These are phyloP conservation scores for Telmatherina bonti DNA, from an alignment of 2,797 vertebrate genomes.

Conservation along the genomic window DNA sequence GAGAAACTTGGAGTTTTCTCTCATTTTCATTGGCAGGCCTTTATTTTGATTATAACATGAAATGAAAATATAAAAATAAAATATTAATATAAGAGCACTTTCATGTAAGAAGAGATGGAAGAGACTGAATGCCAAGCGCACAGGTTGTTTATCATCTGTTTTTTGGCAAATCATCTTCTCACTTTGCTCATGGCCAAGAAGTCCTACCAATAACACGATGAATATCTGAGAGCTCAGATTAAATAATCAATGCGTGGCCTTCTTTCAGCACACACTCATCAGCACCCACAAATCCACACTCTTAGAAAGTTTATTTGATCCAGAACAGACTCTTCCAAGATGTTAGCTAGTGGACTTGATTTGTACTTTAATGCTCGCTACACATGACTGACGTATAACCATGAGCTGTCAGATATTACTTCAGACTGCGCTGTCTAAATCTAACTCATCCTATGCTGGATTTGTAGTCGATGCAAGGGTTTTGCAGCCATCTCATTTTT, in stretches of 20 bases:
- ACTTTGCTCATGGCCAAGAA: constrained; percentile 1
- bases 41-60: background rate
- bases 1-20: background rate
- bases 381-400: background rate
- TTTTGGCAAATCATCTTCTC: background rate
- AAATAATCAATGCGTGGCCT: constrained; percentile 7
- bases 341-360: constrained; percentile 5
- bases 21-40: background rate
- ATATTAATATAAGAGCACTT: background rate
- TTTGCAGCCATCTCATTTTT: background rate
- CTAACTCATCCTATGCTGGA: constrained; percentile 13
- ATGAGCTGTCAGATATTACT: constrained; percentile 20
- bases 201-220: constrained; percentile 3
- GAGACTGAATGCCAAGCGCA: background rate
- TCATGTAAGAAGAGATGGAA: background rate
- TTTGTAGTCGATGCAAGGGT: constrained; percentile 1
- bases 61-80: background rate
- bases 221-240: background rate
- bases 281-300: background rate
- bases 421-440: background rate
- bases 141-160: background rate
- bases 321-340: constrained; percentile 10
- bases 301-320: constrained; percentile 8
- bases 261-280: background rate
- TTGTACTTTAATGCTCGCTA: constrained; percentile 16